Conservation (phyloP, 64 coral and sea anemone species). For the Montipora foliosa region DNA sequence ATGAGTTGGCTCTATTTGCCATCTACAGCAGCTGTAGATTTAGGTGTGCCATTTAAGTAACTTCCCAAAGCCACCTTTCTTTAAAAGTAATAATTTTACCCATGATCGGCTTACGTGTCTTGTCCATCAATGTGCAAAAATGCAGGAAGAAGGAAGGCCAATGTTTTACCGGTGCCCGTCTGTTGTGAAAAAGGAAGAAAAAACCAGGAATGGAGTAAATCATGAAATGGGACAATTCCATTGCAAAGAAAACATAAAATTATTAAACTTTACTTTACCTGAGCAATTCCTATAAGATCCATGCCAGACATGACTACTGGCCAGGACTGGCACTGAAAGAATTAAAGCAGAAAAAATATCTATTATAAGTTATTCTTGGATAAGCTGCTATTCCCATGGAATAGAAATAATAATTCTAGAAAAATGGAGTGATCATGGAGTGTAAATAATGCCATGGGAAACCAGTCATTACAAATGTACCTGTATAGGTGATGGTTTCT, state of each 20-base stretch:
- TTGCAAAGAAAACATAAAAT: too few relatives aligned
- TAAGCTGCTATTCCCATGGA: background rate
- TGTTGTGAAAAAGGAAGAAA: slow-evolving; percentile 34
- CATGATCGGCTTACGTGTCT: slow-evolving; percentile 64
- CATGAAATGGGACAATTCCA: too few relatives aligned
- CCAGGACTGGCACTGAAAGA: slow-evolving; percentile 94
- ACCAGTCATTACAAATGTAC: slow-evolving; percentile 20
- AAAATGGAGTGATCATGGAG: background rate
- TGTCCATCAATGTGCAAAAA: slow-evolving; percentile 97
- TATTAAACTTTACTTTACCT: slow-evolving; percentile 51
- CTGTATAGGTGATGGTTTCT: slow-evolving; percentile 89
- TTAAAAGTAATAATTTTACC: background rate
- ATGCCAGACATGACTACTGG: slow-evolving; percentile 91
- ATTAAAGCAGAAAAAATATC: background rate
- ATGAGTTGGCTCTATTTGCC: too few relatives aligned
- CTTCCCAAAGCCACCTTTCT: background rate
- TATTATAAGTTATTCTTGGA: too few relatives aligned
- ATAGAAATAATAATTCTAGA: background rate
- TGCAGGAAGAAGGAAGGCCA: slow-evolving; percentile 93
- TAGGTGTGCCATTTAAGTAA: background rate
- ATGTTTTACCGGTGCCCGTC: slow-evolving; percentile 98
- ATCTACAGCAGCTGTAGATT: too few relatives aligned
- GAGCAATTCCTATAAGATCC: slow-evolving; percentile 97
- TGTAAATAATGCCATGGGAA: background rate
- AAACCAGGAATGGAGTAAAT: too few relatives aligned